A percentile compares a stretch with the other conserved stretches of the same genome.
Evolutionary conservation across 2,113 vertebrate species (phyloP).

Genomic region (Crotalus tigris): DNA sequence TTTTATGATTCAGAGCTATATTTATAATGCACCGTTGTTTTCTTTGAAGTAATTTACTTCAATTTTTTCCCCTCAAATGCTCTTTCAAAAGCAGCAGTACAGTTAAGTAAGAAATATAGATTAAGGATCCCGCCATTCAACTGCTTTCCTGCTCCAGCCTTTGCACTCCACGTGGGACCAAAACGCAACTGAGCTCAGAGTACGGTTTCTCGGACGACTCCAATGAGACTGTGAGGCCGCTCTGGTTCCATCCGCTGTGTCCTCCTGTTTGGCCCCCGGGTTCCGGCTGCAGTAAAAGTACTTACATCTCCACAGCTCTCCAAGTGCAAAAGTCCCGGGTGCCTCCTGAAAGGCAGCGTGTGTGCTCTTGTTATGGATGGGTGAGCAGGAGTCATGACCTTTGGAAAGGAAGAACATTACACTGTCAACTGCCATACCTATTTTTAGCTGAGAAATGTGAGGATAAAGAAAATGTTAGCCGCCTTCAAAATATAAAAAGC

Average conservation of each 20-base stretch:
- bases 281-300: conserved; percentile 66
- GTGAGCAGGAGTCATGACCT: conserved; percentile 67
- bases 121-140: background rate
- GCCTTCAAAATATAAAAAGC: background rate
- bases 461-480: background rate
- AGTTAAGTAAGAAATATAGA: background rate
- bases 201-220: conserved; percentile 77
- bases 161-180: background rate
- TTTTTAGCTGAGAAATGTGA: background rate
- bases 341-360: conserved; percentile 44
- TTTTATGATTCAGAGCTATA: background rate
- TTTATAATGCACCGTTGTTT: background rate
- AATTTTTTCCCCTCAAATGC: background rate
- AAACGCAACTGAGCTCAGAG: conserved; percentile 60
- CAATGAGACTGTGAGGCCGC: conserved; percentile 74
- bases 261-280: conserved; percentile 11
- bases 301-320: conserved; percentile 80
- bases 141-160: background rate
- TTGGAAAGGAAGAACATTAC: background rate
- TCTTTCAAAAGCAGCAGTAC: conserved; percentile 2
- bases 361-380: conserved; percentile 3
- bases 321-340: conserved; percentile 71
- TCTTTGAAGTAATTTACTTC: background rate
- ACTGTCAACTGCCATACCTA: background rate
- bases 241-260: conserved; percentile 53